Evolutionary conservation across 2,113 vertebrate genomes (phyloP).

Genomic region (Otus sunia): DNA sequence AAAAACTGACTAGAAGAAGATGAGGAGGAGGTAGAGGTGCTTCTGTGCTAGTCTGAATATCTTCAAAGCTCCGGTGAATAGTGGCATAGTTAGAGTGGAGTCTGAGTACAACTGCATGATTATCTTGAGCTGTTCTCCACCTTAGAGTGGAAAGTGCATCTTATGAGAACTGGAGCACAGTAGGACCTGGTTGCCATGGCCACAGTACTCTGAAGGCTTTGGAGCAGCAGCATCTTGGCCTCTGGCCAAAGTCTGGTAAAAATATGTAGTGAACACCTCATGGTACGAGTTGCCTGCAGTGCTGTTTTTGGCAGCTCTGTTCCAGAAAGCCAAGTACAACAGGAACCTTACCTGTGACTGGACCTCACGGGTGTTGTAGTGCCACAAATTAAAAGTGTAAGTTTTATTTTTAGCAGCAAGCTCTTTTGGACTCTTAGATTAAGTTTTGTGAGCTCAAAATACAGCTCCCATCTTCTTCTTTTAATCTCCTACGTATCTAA

Average conservation of each 20-base stretch:
- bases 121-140: neutral
- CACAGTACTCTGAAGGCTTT: neutral
- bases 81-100: neutral
- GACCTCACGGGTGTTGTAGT: neutral
- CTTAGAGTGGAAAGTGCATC: neutral
- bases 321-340: neutral
- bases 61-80: neutral
- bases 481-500: neutral
- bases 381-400: neutral
- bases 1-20: neutral
- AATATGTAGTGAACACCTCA: neutral
- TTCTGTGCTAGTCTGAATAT: neutral
- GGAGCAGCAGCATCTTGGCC: neutral
- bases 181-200: neutral
- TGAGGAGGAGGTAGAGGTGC: neutral
- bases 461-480: neutral
- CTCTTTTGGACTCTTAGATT: neutral
- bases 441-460: neutral
- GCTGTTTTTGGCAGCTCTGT: neutral
- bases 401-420: neutral
- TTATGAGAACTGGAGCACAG: neutral
- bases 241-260: neutral
- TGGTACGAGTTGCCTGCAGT: neutral
- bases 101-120: neutral
- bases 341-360: neutral